These are phyloP conservation scores for Probaryconus sp. DNA, from an alignment of 1,140 invertebrate species.

Conservation along the genomic window DNA sequence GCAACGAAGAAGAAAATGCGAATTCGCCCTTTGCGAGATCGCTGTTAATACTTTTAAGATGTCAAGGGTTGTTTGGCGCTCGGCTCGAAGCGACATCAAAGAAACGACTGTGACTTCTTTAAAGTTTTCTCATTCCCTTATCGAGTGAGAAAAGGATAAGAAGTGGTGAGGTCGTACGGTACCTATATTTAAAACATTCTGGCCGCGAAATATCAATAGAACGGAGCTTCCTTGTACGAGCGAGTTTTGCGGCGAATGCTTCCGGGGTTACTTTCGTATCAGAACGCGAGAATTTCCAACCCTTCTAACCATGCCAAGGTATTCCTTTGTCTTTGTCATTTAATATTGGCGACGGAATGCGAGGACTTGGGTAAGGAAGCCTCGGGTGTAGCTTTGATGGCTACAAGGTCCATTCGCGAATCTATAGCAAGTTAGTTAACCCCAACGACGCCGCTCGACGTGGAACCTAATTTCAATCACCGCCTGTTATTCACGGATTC, in stretches of 20 bases:
- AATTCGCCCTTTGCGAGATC: constrained; percentile 57
- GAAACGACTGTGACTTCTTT: constrained; percentile 62
- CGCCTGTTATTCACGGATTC: constrained; percentile 56
- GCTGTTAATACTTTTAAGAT: constrained; percentile 68
- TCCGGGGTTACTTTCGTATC: constrained; percentile 67
- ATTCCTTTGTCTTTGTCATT: constrained; percentile 79
- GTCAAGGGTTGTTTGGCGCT: constrained; percentile 57
- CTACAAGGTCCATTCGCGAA: constrained; percentile 73
- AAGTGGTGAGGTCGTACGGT: constrained; percentile 15
- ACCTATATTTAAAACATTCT: constrained; percentile 76
- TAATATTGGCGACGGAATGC: constrained; percentile 78
- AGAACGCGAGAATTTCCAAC: constrained; percentile 75
- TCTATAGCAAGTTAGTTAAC: constrained; percentile 69
- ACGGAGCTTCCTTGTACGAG: constrained; percentile 54
- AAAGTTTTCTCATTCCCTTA: constrained; percentile 67
- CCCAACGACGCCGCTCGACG: constrained; percentile 45
- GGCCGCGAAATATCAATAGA: constrained; percentile 75
- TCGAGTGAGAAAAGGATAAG: constrained; percentile 31
- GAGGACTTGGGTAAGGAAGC: constrained; percentile 74
- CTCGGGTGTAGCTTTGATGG: constrained; percentile 77
- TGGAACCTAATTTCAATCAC: constrained; percentile 60
- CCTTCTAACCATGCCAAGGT: constrained; percentile 69
- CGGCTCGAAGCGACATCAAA: constrained; percentile 68
- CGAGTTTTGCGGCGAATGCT: constrained; percentile 69
- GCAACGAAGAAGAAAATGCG: constrained; percentile 51